Conservation (phyloP, 2,113 vertebrate species). For the Hymenochirus boettgeri region DNA sequence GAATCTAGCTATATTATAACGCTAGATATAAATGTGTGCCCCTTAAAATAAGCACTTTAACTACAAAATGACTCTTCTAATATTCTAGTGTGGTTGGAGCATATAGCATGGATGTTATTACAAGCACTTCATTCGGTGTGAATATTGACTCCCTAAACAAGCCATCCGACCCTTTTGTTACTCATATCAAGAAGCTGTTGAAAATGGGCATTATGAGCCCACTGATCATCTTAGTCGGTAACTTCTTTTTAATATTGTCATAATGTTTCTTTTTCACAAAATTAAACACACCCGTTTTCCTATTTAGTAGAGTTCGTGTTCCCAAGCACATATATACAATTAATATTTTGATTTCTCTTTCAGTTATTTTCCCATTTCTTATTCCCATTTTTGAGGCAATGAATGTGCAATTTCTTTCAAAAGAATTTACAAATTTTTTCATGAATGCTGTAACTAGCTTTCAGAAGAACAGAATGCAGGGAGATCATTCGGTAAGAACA, state of each 20-base stretch:
- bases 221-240: conserved; percentile 56
- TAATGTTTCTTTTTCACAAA: background rate
- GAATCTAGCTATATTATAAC: too few species aligned
- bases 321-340: background rate
- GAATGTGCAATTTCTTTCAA: conserved; percentile 2
- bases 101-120: conserved; percentile 66
- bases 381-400: conserved; percentile 41
- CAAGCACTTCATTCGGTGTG: conserved; percentile 71
- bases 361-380: conserved; percentile 48
- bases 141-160: conserved; percentile 69
- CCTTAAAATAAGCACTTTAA: too few species aligned
- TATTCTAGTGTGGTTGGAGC: conserved; percentile 47
- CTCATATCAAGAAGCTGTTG: conserved; percentile 67
- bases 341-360: conserved; percentile 19
- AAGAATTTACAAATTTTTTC: conserved; percentile 43
- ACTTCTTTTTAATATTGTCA: background rate
- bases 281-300: background rate
- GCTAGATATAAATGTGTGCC: too few species aligned
- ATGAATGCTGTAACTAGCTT: conserved; percentile 45
- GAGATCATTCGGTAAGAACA: conserved; percentile 20
- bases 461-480: conserved; percentile 44
- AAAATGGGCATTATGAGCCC: conserved; percentile 58
- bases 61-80: background rate
- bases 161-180: conserved; percentile 63
- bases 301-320: background rate